phyloP scores from a whole-genome alignment of 2,113 vertebrate genomes.

The Silurus asotus region DNA sequence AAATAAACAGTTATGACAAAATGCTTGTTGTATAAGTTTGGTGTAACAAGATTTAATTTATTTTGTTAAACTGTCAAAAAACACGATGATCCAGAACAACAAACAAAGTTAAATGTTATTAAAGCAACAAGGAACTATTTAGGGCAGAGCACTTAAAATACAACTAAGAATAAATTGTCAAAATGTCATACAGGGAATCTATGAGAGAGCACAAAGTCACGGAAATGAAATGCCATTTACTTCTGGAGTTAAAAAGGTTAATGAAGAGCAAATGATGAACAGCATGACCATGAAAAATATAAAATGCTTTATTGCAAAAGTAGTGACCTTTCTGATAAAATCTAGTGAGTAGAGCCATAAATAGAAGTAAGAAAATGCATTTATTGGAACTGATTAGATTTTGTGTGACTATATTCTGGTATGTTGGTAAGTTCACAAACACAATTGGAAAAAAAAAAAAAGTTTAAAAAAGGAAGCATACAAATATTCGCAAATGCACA shows the following conservation, averaged over 20 bases:
- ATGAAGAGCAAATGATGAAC: conserved; percentile 45
- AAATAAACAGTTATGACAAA: conserved; percentile 22
- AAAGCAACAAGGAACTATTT: not conserved
- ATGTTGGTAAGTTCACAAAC: not conserved
- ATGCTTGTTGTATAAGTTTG: conserved; percentile 33
- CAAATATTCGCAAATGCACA: not conserved
- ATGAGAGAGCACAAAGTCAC: conserved; percentile 30
- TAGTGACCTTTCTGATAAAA: conserved; percentile 6
- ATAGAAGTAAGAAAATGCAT: not conserved
- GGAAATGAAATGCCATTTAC: conserved; percentile 40
- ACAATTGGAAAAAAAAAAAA: not conserved
- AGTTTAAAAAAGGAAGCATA: not conserved
- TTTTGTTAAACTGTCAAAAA: conserved; percentile 34
- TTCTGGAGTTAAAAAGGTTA: conserved; percentile 42
- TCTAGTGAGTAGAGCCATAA: not conserved
- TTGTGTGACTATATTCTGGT: not conserved
- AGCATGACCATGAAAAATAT: conserved; percentile 24
- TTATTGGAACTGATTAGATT: not conserved
- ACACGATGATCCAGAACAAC: conserved; percentile 23
- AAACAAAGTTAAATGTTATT: conserved; percentile 30
- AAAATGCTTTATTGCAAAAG: not conserved
- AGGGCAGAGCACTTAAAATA: conserved; percentile 12
- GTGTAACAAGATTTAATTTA: conserved; percentile 30
- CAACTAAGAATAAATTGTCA: conserved; percentile 1
- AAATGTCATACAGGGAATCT: conserved; percentile 25